A percentile compares a stretch with the other conserved stretches of the same genome.
phyloP scores from a whole-genome alignment of 2,113 vertebrate species.

The Corythoichthys intestinalis region DNA sequence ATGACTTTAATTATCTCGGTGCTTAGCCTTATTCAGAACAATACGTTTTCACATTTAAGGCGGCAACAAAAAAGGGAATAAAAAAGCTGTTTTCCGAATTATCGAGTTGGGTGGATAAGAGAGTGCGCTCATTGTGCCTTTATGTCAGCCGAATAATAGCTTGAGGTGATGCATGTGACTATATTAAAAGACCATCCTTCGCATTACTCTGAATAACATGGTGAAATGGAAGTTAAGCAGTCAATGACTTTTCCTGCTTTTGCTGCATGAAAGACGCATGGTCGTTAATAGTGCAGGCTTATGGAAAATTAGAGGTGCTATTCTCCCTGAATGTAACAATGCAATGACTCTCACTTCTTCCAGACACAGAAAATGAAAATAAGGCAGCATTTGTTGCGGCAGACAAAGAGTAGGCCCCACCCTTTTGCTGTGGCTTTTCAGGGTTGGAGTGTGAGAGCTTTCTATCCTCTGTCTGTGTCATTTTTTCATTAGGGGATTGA shows the following conservation, averaged over 20 bases:
- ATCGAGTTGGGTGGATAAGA: slow-evolving; percentile 10
- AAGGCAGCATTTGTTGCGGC: slow-evolving; percentile 77
- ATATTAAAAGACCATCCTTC: slow-evolving; percentile 53
- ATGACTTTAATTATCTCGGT: neutral
- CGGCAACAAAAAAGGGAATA: slow-evolving; percentile 6
- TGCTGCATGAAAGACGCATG: slow-evolving; percentile 83
- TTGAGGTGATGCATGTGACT: slow-evolving; percentile 42
- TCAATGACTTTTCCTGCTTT: slow-evolving; percentile 83
- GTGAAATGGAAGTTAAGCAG: slow-evolving; percentile 68
- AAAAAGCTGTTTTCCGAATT: slow-evolving; percentile 26
- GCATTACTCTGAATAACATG: slow-evolving; percentile 61
- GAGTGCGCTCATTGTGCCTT: slow-evolving; percentile 20
- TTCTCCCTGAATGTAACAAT: slow-evolving; percentile 70
- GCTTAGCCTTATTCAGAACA: neutral
- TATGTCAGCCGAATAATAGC: slow-evolving; percentile 42
- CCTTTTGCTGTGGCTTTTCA: slow-evolving; percentile 67
- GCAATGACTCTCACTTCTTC: slow-evolving; percentile 41
- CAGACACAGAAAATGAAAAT: slow-evolving; percentile 66
- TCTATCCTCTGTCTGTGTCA: slow-evolving; percentile 33
- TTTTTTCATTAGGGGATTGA: slow-evolving; percentile 75
- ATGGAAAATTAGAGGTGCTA: slow-evolving; percentile 84
- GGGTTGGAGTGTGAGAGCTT: slow-evolving; percentile 57
- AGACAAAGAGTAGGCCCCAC: slow-evolving; percentile 70
- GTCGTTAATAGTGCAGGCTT: slow-evolving; percentile 83
- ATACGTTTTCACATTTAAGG: slow-evolving; percentile 13